Percentiles rank a stretch among this genome's conserved stretches.
Conservation (phyloP, 53 echinoderm and acorn worm genomes). For the Mesocentrotus franciscanus region DNA sequence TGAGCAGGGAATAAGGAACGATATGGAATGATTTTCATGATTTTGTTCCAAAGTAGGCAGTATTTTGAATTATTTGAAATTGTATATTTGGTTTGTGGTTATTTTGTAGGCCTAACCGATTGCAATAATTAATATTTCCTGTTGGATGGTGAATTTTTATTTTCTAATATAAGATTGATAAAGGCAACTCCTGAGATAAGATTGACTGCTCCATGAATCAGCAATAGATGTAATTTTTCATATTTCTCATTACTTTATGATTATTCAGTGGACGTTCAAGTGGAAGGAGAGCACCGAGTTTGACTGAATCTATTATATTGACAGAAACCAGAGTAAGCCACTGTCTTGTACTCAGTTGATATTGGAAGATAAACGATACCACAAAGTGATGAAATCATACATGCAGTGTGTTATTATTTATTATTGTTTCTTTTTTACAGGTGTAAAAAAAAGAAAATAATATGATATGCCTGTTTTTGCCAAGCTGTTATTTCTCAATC, state of each 20-base stretch:
- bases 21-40: too few species aligned
- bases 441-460: too few species aligned
- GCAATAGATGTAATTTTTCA: neutral
- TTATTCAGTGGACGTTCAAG: constrained; percentile 57
- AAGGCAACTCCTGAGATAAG: too few species aligned
- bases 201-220: neutral
- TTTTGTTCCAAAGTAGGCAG: neutral
- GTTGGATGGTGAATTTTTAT: too few species aligned
- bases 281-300: neutral
- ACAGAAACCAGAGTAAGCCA: constrained; percentile 50
- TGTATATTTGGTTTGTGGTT: too few species aligned
- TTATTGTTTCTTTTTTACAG: too few species aligned
- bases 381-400: neutral
- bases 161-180: too few species aligned
- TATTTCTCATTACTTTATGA: neutral
- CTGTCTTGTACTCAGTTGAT: neutral
- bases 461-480: too few species aligned
- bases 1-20: too few species aligned
- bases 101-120: too few species aligned
- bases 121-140: neutral
- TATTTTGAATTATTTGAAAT: neutral
- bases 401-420: neutral
- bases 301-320: constrained; percentile 41
- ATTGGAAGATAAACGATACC: neutral
- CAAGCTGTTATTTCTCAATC: too few species aligned